Conservation (phyloP, 2,113 vertebrate species). For the Trogon melanurus region DNA sequence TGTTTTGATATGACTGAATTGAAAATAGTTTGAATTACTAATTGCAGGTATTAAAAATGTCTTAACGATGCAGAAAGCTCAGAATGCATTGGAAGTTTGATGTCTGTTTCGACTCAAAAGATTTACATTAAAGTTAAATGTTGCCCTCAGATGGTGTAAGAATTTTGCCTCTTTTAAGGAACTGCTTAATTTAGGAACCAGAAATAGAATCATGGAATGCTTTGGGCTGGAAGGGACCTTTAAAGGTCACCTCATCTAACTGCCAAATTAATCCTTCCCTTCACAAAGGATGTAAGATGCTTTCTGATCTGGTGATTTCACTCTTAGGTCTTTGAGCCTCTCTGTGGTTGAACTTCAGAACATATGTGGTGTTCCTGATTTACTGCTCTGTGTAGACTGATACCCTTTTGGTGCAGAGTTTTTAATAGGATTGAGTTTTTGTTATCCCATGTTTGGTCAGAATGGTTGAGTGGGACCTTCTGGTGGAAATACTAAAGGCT, state of each 20-base stretch:
- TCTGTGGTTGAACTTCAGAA: not conserved
- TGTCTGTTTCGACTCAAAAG: not conserved
- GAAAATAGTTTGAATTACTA: not conserved
- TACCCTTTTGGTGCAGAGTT: not conserved
- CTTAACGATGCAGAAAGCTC: not conserved
- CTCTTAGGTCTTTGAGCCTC: not conserved
- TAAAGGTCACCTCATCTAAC: not conserved
- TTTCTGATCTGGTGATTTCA: not conserved
- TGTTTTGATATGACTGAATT: not conserved
- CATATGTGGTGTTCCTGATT: not conserved
- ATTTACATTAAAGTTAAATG: not conserved
- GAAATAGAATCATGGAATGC: not conserved
- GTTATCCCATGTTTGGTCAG: accelerated
- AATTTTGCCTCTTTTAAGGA: not conserved
- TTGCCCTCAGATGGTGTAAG: not conserved
- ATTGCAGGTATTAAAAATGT: not conserved
- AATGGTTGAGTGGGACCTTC: not conserved
- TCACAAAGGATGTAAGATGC: not conserved
- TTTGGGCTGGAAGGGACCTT: not conserved
- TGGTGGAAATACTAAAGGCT: not conserved
- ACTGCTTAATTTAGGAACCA: not conserved
- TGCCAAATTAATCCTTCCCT: not conserved
- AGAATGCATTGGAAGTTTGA: not conserved
- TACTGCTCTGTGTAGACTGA: not conserved
- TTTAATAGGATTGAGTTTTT: not conserved